Percentiles rank a stretch among this genome's conserved stretches.
Conservation (phyloP, 2,113 vertebrate genomes). For the Halichoerus grypus region DNA sequence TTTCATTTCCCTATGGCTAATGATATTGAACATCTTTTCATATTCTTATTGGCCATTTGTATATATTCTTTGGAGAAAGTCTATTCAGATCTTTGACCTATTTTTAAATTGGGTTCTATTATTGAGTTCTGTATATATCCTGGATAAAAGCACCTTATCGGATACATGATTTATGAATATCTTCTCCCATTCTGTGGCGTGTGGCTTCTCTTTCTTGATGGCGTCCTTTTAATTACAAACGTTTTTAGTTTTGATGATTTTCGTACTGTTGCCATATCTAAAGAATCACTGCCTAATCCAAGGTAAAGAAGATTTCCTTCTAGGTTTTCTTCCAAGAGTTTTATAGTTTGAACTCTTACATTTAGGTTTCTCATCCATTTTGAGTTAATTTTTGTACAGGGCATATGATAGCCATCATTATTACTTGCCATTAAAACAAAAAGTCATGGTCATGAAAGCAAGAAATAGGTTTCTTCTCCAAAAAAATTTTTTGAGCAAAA, state of each 20-base stretch:
- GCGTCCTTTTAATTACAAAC: background rate
- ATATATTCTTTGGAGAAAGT: background rate
- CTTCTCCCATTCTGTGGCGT: background rate
- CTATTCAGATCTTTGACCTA: background rate
- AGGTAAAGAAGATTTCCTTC: background rate
- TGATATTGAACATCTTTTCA: background rate
- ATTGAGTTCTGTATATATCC: background rate
- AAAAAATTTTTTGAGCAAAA: constrained; percentile 26
- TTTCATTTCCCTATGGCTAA: background rate
- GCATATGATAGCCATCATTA: background rate
- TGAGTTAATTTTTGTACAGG: constrained; percentile 19
- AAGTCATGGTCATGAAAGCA: constrained; percentile 23
- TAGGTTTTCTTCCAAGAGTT: background rate
- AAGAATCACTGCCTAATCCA: background rate
- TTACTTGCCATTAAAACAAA: constrained; percentile 34
- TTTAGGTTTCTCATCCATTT: background rate
- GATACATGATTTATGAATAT: background rate
- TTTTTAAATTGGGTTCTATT: constrained; percentile 38
- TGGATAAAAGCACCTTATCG: background rate
- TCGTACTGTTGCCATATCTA: background rate
- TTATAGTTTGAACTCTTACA: constrained; percentile 27
- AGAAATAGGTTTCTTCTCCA: background rate
- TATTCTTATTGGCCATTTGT: background rate
- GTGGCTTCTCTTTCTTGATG: background rate
- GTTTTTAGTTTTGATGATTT: constrained; percentile 6